Base-by-base conservation (phyloP, 2,888 invertebrate species). In the Adineta ricciae region DNA sequence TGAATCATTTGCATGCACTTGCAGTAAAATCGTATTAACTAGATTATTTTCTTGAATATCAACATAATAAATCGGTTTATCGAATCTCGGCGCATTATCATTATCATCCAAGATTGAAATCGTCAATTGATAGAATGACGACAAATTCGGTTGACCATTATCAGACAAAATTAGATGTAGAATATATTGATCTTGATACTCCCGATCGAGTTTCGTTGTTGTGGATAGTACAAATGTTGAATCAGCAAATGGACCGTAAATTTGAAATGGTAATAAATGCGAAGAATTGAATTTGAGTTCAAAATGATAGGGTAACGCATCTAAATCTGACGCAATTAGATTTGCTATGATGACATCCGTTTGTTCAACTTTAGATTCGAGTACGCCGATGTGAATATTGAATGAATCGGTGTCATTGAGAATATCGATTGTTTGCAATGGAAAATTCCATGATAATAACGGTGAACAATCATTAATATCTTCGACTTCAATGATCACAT, bases 231-330 rank as follows among this genome's bases (percentile, higher is more conserved):
- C 78, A 78, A 78, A 78, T 78, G 78, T 78, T 78, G 78, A 78
- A 78, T 78, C 78, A 64, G 64, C 64, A 78, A 78, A 78, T 78
- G 78, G 78, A 5, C 78, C 78, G n/a, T 41, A n/a, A n/a, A 78
- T 78, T n/a, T 78, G 38, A 41, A 78, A 78, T 78, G 78, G 38
- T 41, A 41, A n/a, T 64, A 27, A 21, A 73, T 38, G 16, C 1
- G 41, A 11, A 38, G 73, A 38, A 38, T 36, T 73, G 0, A 73
- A 24, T 27, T 5, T 41, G 2, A 73, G 24, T 41, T 73, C 21
- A 73, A 38, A 36, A 16, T 73, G 21, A 73, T 73, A 27, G 21
- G 41, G 16, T 21, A 27, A 41, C 41, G 73, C 27, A 73, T 73
- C 73, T 9, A 73, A 21, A 73, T 73, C 73, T 1, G 73, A n/a